Conservation (phyloP, 2,888 invertebrate genomes). For the Trissolcus brochymenae region DNA sequence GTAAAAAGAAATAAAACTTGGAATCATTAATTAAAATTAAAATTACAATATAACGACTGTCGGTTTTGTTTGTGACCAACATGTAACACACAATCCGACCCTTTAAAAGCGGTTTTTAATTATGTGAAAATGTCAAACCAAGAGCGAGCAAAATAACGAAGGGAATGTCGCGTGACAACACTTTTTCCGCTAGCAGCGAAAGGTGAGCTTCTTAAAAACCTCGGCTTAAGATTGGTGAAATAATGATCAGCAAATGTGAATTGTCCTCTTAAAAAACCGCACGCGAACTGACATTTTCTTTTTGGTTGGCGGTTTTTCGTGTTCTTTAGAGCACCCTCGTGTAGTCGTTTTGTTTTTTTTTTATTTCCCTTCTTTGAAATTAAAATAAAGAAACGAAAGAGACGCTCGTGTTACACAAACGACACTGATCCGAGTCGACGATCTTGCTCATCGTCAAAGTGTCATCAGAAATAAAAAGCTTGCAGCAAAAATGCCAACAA, state of each 20-base stretch:
- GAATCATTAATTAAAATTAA: too few relatives aligned
- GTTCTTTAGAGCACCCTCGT: too few relatives aligned
- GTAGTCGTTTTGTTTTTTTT: background rate
- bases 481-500: slow-evolving; percentile 3
- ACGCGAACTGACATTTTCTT: slow-evolving; percentile 25
- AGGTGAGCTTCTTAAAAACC: slow-evolving; percentile 31
- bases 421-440: background rate
- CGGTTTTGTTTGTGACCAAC: too few relatives aligned
- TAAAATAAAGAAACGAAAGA: slow-evolving; percentile 17
- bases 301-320: background rate
- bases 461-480: background rate
- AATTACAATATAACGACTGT: too few relatives aligned
- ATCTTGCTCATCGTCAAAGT: slow-evolving; percentile 7
- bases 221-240: slow-evolving; percentile 30
- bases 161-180: slow-evolving; percentile 34
- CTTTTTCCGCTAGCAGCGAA: slow-evolving; percentile 6
- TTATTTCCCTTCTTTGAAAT: slow-evolving; percentile 35
- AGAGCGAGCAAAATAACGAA: slow-evolving; percentile 40
- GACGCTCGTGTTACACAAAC: slow-evolving; percentile 15
- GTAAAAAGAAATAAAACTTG: slow-evolving; percentile 5
- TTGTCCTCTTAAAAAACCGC: slow-evolving; percentile 8
- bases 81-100: slow-evolving; percentile 14
- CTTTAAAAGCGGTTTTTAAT: slow-evolving; percentile 37
- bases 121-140: slow-evolving; percentile 50
- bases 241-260: slow-evolving; percentile 36